Conservation (phyloP, 1,140 invertebrate genomes). For the Paramacrobiotus metropolitanus region DNA sequence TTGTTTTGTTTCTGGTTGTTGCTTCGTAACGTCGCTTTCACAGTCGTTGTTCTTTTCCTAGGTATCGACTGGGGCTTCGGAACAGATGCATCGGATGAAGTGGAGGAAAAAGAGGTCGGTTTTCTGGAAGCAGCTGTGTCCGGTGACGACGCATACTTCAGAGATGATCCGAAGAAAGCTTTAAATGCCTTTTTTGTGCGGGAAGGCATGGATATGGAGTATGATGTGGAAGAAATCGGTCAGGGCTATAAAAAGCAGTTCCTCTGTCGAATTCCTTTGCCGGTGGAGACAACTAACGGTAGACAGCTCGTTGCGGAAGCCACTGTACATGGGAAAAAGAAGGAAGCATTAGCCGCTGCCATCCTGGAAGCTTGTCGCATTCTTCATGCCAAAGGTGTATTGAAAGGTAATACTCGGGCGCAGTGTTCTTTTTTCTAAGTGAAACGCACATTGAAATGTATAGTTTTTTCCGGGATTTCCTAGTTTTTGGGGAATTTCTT, state of each 20-base stretch:
- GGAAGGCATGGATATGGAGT: slow-evolving; percentile 62
- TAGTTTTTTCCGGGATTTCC: too few relatives aligned
- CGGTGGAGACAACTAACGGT: slow-evolving; percentile 50
- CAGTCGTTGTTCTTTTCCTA: too few relatives aligned
- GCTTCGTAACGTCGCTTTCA: too few relatives aligned
- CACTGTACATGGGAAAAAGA: slow-evolving; percentile 68
- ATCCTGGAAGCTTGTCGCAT: slow-evolving; percentile 79
- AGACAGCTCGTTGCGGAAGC: slow-evolving; percentile 52
- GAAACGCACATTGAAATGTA: too few relatives aligned
- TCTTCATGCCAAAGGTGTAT: slow-evolving; percentile 46
- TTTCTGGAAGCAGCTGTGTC: slow-evolving; percentile 33
- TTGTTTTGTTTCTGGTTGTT: too few relatives aligned
- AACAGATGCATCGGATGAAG: slow-evolving; percentile 14
- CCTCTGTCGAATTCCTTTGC: slow-evolving; percentile 39
- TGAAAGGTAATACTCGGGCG: not conserved
- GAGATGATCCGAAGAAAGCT: slow-evolving; percentile 85
- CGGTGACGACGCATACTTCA: slow-evolving; percentile 58
- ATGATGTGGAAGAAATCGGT: slow-evolving; percentile 55
- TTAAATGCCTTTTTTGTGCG: slow-evolving; percentile 78
- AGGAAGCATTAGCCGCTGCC: slow-evolving; percentile 73
- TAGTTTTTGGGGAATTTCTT: not conserved
- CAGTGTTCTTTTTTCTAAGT: too few relatives aligned
- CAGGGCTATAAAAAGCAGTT: slow-evolving; percentile 38
- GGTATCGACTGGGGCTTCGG: slow-evolving; percentile 8
- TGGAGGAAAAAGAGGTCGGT: slow-evolving; percentile 46